Base-by-base conservation (phyloP, 2,888 invertebrate species). In the Ernsta delagoae region DNA sequence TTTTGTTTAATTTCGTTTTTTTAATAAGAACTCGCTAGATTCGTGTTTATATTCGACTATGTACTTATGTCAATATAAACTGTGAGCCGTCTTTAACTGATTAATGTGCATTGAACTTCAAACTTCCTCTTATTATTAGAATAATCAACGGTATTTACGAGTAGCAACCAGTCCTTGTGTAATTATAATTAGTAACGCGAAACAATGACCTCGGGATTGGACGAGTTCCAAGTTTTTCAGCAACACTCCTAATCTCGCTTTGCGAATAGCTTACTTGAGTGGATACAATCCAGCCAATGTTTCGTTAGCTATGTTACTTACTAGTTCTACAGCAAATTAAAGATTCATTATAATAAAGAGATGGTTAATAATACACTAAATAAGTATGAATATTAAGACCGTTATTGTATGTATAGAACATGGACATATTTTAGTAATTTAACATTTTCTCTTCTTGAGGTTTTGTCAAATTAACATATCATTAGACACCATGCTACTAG, bases 161-260 rank as follows among this genome's bases (percentile, higher is more conserved):
- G 24, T 43, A 50, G 50, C 41, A 36, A 24, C 36, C 53, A 43
- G 53, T 66, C 66, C 60, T 66, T 66, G 65, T 53, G 16, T 60
- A 66, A 66, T 60, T 60, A 66, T 60, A 66, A 66, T 60, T 66
- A 66, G 59, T 54, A 53, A 66, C 16, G 12, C 53, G 54, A 67
- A 67, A 67, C 60, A 67, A 60, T 67, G 66, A 67, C 66, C 67
- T 67, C 67, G 36, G 54, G 34, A 45, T 67, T 67, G 67, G 67
- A 61, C 41, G 36, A 36, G 53, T 45, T 67, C 67, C 61, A 65
- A 65, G 65, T 39, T 45, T 65, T 53, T 36, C 54, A 50, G 50
- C 48, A 54, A 43, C 53, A 59, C 31, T 31, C 31, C 31, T 45
- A 43, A 53, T 45, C 11, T 11, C 4, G 6, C 36, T 53, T 50